Evolutionary conservation across 2,797 vertebrate genomes (phyloP), one percentile per base, ranked within the genome.

Genomic region (Artibeus jamaicensis): DNA sequence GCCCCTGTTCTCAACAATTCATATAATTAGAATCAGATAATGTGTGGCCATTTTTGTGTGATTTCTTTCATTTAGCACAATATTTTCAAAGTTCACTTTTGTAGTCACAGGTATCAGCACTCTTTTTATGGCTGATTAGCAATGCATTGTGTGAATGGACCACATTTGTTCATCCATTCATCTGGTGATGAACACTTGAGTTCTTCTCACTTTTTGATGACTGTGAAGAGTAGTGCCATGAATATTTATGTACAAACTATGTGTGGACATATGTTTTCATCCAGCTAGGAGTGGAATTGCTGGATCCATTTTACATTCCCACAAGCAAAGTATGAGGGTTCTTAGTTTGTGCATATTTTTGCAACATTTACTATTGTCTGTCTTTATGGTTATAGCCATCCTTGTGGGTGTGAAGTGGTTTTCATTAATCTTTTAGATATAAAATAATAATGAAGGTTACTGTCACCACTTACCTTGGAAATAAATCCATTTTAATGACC

Each of bases 361-460:
- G 6, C 24, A 37, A 26, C 34, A 42, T 79, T 76, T 59, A 46
- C 26, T 26, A 2, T 29, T 22, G 22, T 68, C 29, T 59, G 14
- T 29, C 29, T 83, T 86, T 89, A 26, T n/a, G 78, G 68, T 86
- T 65, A 24, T 26, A 48, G 12, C 48, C 24, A 29, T 42, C 44
- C 74, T 65, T 42, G 44, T 57, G 81, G 26, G 5, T 12, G 0
- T 37, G n/a, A 42, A 79, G 62, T 70, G 18, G n/a, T 29, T 82
- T 86, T n/a, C n/a, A 86, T 82, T 73, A 46, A 39, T 82, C 29
- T 62, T 85, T 77, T 91, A 74, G 46, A 74, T 96, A 91, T 70
- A 86, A 91, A 96, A 82, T 88, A 70, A 46, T 71, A n/a, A 19
- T 71, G 84, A 85, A 65, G 57, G 29, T 87, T 87, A 42, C 8